Evolutionary conservation across 2,113 vertebrate genomes (phyloP).

Genomic region (Tupaia chinensis): DNA sequence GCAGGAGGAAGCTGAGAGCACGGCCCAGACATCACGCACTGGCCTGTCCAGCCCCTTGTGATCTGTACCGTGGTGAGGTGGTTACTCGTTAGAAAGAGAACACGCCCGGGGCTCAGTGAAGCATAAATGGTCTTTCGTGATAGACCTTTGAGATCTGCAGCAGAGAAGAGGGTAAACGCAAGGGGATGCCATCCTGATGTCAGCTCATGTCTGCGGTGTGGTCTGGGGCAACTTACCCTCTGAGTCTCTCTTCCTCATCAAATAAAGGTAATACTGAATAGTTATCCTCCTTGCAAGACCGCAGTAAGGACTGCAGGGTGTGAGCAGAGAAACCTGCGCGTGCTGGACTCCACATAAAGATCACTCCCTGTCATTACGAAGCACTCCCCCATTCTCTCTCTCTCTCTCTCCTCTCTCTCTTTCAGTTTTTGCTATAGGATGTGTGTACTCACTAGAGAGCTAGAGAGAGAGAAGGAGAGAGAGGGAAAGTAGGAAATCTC

Average conservation of each 20-base stretch:
- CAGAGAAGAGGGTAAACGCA: background rate
- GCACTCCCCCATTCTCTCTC: background rate
- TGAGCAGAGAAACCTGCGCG: background rate
- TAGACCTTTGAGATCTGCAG: background rate
- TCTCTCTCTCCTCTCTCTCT: background rate
- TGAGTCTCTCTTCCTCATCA: background rate
- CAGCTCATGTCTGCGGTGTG: background rate
- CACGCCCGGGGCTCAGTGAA: background rate
- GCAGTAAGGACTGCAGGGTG: background rate
- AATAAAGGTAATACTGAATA: background rate
- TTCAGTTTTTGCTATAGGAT: no score
- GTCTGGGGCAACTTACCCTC: background rate
- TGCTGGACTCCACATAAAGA: background rate
- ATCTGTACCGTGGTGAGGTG: background rate
- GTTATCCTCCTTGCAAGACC: no score
- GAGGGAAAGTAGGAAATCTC: no score
- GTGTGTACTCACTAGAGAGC: no score
- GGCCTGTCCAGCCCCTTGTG: background rate
- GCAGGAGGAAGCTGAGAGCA: background rate
- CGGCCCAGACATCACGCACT: background rate
- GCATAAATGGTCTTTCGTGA: background rate
- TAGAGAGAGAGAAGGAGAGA: no score
- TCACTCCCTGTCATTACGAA: background rate
- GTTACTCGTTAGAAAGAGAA: background rate
- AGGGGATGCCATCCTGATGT: background rate